Base-by-base conservation (phyloP, 2,888 invertebrate species). In the Plebejus melissa region DNA sequence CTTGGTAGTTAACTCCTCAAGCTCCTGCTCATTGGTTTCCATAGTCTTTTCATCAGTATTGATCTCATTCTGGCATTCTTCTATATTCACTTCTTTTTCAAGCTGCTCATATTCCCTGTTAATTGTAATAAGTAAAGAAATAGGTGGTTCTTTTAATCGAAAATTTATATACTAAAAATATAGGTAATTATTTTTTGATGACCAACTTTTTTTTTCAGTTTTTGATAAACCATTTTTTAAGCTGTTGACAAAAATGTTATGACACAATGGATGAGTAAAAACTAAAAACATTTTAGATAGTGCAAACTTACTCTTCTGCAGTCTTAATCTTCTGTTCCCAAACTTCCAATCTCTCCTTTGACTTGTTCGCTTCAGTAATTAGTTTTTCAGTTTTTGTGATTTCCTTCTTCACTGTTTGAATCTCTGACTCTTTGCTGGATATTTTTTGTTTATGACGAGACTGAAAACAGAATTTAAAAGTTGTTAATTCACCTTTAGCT, bases 391-490 rank as follows among this genome's bases (percentile, higher is more conserved):
- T 86, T 80, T 94, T 94, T 0, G 87, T 85, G 0, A 94, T 88
- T 79, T 96, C 95, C 60, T 90, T 90, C 81, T 95, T 94, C 69
- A 93, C 92, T 60, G 95, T 94, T 32, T 84, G 83, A 32, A 95
- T 91, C 81, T 95, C 95, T 7, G 91, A 87, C 76, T 94, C 94
- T 83, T 96, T 96, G 28, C 95, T 91, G 2, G 91, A 87, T 76
- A 96, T 94, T 82, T 95, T 95, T 83, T 96, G 96, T 82, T 96
- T 96, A 58, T 96, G 93, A 78, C 95, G 94, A 0, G 95, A 94
- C 85, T 95, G 88, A 58, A 84, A 84, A 78, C 13, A 57, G n/a
- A 46, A 11, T 11, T 32, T 46, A 69, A 22, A 70, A 74, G n/a
- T 54, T 54, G 3, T 16, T 16, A 4, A 54, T 54, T 16, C 16